phyloP scores from a whole-genome alignment of 2,113 vertebrate species.

The Sinocyclocheilus grahami region DNA sequence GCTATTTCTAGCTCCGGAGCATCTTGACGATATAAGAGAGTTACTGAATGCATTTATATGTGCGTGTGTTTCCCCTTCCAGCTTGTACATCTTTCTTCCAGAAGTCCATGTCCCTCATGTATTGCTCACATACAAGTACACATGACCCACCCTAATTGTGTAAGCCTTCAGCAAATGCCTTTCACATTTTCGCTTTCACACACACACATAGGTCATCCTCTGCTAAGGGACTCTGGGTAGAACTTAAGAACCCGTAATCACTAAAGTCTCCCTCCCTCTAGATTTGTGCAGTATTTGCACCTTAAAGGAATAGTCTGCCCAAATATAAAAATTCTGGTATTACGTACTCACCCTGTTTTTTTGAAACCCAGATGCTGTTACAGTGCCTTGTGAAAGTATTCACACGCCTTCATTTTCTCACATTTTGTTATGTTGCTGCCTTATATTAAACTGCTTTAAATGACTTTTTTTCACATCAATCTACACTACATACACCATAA shows the following conservation, averaged over 20 bases:
- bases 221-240: background rate
- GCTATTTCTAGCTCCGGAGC: conserved; percentile 50
- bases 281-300: background rate
- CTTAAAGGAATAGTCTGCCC: background rate
- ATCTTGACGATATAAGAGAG: background rate
- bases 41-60: conserved; percentile 26
- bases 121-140: conserved; percentile 61
- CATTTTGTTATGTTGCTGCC: background rate
- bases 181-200: background rate
- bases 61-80: conserved; percentile 8
- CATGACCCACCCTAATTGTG: conserved; percentile 56
- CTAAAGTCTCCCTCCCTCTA: background rate
- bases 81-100: conserved; percentile 56
- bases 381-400: too few species aligned
- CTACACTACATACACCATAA: background rate
- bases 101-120: conserved; percentile 61
- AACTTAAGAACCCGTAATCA: background rate
- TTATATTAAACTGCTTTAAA: background rate
- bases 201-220: background rate
- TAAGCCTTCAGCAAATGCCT: conserved; percentile 41
- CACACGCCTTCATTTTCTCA: too few species aligned
- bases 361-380: too few species aligned
- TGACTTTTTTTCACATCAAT: background rate
- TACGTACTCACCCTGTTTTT: too few species aligned
- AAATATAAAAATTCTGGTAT: background rate